Evolutionary conservation across 1,140 invertebrate species (phyloP), one percentile per base, ranked within the genome.

Genomic region (Physella acuta): DNA sequence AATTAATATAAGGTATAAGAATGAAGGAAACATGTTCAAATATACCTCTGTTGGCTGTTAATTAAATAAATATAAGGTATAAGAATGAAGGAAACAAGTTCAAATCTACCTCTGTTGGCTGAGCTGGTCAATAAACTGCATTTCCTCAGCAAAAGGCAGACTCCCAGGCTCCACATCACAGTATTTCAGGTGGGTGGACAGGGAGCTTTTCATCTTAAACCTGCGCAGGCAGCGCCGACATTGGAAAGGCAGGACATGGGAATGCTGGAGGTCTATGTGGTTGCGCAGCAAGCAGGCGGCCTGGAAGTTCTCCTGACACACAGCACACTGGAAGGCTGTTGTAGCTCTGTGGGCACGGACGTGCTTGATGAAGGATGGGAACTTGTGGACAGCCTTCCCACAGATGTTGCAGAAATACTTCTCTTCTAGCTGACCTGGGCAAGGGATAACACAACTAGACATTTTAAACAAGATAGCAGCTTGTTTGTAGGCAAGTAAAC

Each of bases 61-160:
- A n/a, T n/a, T n/a, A n/a, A n/a, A n/a, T n/a, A n/a, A n/a, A n/a
- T n/a, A n/a, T n/a, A n/a, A n/a, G n/a, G n/a, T n/a, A n/a, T n/a
- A n/a, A n/a, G n/a, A n/a, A n/a, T n/a, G n/a, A n/a, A n/a, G n/a
- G n/a, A n/a, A n/a, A n/a, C n/a, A n/a, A n/a, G n/a, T n/a, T n/a
- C n/a, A n/a, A n/a, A 24, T 24, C 20, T 37, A 67, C 64, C 64
- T 55, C 31, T 67, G 51, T 30, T 67, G 64, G 34, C 53, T 67
- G 1, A 67, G 52, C 26, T 67, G 51, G 31, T 67, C 64, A 55
- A 67, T 67, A 56, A 55, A 67, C 53, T 67, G 64, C 51, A 67
- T 67, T 31, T 67, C 64, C 49, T 67, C 33, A n/a, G 52, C 64
- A 31, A 44, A 67, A 16, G 51, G 51, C 2, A 56, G 17, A 36